Conservation (phyloP, 64 coral and sea anemone genomes). For the Cladopsammia gracilis region DNA sequence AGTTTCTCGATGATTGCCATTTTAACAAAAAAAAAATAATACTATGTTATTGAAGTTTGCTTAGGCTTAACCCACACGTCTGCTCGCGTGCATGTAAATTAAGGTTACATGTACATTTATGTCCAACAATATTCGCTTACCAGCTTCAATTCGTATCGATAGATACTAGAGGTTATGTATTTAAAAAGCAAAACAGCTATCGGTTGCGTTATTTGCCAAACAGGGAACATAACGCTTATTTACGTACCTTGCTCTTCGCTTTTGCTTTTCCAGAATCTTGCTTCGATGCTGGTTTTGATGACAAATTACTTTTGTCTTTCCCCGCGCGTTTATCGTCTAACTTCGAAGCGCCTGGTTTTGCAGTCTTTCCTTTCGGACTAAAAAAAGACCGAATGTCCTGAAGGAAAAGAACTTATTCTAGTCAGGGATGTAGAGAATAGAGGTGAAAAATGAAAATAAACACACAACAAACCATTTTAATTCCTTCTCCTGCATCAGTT, state of each 20-base stretch:
- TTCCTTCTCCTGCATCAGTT: background rate
- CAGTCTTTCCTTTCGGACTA: slow-evolving; percentile 42
- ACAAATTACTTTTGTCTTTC: background rate
- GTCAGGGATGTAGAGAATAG: background rate
- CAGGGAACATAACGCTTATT: background rate
- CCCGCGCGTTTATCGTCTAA: slow-evolving; percentile 4
- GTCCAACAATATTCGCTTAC: no score
- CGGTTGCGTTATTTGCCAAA: no score
- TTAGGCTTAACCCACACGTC: no score
- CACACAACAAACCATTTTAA: slow-evolving; percentile 10
- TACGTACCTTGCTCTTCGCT: slow-evolving; percentile 5
- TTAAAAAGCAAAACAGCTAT: no score
- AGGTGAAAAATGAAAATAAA: background rate
- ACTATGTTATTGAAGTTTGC: no score
- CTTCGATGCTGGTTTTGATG: slow-evolving; percentile 8
- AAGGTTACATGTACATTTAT: no score
- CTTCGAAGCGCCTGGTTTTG: slow-evolving; percentile 12
- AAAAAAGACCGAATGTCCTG: slow-evolving; percentile 73
- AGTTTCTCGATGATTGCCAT: no score
- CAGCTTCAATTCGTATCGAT: no score
- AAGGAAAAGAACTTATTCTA: background rate
- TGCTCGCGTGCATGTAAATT: no score
- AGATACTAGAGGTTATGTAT: background rate
- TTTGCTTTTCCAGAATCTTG: slow-evolving; percentile 4
- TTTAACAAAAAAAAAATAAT: no score